Conservation (phyloP, 1,140 invertebrate genomes). For the Drosophila seguyi region DNA sequence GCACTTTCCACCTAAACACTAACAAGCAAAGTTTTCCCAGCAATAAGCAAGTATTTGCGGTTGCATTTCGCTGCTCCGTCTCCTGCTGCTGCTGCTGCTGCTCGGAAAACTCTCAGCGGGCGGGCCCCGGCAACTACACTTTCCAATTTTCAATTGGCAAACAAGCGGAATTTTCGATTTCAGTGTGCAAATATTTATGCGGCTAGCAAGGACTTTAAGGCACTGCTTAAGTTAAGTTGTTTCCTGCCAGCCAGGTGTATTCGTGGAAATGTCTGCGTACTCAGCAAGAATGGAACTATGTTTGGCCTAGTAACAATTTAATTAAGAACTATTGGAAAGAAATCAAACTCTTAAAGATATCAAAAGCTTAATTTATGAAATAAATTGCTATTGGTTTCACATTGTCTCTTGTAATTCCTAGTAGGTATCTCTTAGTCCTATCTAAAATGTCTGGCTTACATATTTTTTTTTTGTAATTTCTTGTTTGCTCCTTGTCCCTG, state of each 20-base stretch:
- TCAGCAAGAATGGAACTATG: background rate
- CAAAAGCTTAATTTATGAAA: background rate
- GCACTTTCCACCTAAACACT: constrained; percentile 64
- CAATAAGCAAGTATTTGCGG: constrained; percentile 74
- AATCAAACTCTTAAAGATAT: background rate
- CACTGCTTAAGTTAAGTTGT: constrained; percentile 26
- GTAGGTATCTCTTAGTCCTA: too few species aligned
- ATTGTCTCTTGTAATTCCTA: too few species aligned
- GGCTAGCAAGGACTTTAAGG: constrained; percentile 38
- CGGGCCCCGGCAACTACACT: constrained; percentile 40
- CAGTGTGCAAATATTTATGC: constrained; percentile 64
- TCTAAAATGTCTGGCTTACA: background rate
- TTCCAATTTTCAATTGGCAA: constrained; percentile 72
- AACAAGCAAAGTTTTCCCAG: constrained; percentile 70
- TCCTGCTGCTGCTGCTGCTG: constrained; percentile 1
- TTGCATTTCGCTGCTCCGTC: constrained; percentile 48
- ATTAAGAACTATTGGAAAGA: background rate
- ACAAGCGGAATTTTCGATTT: constrained; percentile 68
- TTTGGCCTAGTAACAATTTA: background rate
- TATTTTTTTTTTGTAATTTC: constrained; percentile 16
- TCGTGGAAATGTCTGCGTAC: background rate
- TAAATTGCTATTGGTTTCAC: background rate
- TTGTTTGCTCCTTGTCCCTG: constrained; percentile 12
- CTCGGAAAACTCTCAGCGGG: constrained; percentile 41
- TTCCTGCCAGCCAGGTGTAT: constrained; percentile 4